Evolutionary conservation across 2,888 invertebrate species (phyloP).

Genomic region (Julus scanicus): DNA sequence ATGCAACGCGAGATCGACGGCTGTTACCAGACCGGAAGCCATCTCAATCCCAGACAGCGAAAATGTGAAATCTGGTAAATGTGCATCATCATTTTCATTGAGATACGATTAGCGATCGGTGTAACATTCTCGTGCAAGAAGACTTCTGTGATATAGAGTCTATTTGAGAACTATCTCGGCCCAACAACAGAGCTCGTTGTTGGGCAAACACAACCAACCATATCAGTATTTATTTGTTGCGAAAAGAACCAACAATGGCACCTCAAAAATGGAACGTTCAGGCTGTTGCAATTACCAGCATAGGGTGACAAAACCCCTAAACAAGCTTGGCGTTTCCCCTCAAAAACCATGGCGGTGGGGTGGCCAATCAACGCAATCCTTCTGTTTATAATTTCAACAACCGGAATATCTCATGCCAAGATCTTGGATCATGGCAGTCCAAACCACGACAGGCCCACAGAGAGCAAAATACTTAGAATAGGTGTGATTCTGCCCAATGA

Average conservation of each 20-base stretch:
- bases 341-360: neutral
- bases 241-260: neutral
- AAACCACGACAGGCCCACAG: neutral
- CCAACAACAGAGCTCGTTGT: too few relatives aligned
- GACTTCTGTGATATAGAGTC: too few relatives aligned
- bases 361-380: neutral
- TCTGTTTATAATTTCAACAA: neutral
- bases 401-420: neutral
- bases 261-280: neutral
- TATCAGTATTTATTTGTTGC: too few relatives aligned
- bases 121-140: neutral
- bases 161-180: too few relatives aligned
- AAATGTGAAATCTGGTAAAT: neutral
- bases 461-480: neutral
- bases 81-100: neutral
- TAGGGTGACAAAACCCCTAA: neutral
- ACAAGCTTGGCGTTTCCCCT: neutral
- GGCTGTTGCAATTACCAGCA: neutral
- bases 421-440: neutral
- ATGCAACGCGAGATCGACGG: too few relatives aligned
- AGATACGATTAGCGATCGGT: neutral
- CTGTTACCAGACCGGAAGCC: too few relatives aligned
- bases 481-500: constrained; percentile 64
- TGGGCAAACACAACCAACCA: too few relatives aligned
- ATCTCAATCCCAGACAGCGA: neutral